Evolutionary conservation across 2,797 vertebrate species (phyloP), one percentile per base, ranked within the genome.

Genomic region (Sebastes kiyomatsui): DNA sequence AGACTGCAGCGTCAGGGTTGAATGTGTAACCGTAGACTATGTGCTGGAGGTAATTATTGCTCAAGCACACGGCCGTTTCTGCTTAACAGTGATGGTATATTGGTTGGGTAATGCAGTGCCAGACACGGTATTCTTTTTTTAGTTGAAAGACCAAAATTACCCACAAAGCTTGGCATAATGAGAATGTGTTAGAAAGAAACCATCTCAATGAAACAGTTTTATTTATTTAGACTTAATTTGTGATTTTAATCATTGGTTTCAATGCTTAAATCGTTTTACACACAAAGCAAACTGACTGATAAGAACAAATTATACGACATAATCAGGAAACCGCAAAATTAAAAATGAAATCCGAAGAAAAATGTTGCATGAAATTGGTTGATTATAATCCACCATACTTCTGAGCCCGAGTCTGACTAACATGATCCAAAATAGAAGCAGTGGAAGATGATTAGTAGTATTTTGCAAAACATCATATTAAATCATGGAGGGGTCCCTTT

Each of bases 41-140:
- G 72, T 66, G n/a, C 65, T 52, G 5, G 32, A 55, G 32, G 25
- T 86, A 74, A 87, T 91, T 85, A 78, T 71, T 77, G 62, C 59
- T 70, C 23, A 25, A 69, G 23, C 64, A 67, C 27, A 32, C 22
- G 2, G 27, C 49, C 38, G 55, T 66, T 67, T 67, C n/a, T 67
- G 61, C 22, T 76, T 33, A 13, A 32, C 80, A 5, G 55, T 35
- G 27, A 69, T 18, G 22, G 10, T 54, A 7, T 52, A 32, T 46
- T 6, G 4, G 46, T 16, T n/a, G 54, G 3, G 55, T 42, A 60
- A 3, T 42, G 32, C 20, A 28, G 28, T 20, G 5, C 30, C 67
- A 73, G 60, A 61, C 20, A 16, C 59, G 13, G 7, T 72, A 33
- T 62, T 65, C 11, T 23, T 22, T 32, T 65, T 68, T 60, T 56